Conservation (phyloP, 2,888 invertebrate genomes). For the Yponomeuta evonymella region DNA sequence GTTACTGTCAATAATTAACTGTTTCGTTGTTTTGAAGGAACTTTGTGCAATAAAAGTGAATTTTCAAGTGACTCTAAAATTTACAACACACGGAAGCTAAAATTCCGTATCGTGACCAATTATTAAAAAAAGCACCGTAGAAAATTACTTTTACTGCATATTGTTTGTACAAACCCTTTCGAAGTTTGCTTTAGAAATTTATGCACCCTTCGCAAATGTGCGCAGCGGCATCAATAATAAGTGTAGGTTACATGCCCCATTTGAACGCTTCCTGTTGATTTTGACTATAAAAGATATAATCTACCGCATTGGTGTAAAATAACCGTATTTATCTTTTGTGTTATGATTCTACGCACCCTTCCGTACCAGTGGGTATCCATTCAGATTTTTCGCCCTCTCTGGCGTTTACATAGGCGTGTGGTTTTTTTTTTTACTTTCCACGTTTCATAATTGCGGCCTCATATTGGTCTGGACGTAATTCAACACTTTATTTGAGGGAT, state of each 20-base stretch:
- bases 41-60: no score
- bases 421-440: constrained; percentile 11
- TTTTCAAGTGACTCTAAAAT: background rate
- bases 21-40: background rate
- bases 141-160: constrained; percentile 35
- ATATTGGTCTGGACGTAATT: constrained; percentile 1
- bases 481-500: constrained; percentile 1
- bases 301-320: constrained; percentile 75
- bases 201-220: constrained; percentile 59
- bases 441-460: background rate
- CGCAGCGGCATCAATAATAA: constrained; percentile 61
- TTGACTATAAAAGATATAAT: constrained; percentile 74
- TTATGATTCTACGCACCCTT: constrained; percentile 63
- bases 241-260: constrained; percentile 76
- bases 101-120: constrained; percentile 21
- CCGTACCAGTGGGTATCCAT: constrained; percentile 46
- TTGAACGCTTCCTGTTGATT: constrained; percentile 75
- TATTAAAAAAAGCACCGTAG: constrained; percentile 25
- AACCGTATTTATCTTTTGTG: constrained; percentile 72
- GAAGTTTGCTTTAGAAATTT: constrained; percentile 60
- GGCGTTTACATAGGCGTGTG: background rate
- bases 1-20: no score
- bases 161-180: constrained; percentile 67
- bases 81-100: constrained; percentile 4
- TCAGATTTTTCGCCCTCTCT: constrained; percentile 41